These are phyloP conservation scores for Xylota sylvarum DNA, from an alignment of 2,888 invertebrate genomes.

Conservation along the genomic window DNA sequence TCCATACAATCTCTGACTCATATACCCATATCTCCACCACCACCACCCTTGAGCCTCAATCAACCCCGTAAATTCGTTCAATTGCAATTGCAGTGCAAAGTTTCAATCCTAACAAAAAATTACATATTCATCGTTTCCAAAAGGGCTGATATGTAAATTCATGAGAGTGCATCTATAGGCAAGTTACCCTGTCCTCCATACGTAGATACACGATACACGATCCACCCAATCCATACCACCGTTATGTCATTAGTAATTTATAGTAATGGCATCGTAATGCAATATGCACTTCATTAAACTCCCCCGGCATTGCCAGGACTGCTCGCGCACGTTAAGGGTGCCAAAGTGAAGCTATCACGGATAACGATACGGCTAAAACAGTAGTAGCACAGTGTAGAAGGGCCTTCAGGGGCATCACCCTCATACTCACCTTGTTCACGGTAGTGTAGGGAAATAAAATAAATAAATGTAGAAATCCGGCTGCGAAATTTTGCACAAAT, in stretches of 20 bases:
- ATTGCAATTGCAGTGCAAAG: conserved; percentile 6
- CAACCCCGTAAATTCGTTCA: not conserved
- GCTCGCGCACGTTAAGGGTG: conserved; percentile 17
- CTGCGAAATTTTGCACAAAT: conserved; percentile 72
- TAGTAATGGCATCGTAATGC: conserved; percentile 78
- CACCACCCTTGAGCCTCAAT: not conserved
- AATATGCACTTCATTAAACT: conserved; percentile 77
- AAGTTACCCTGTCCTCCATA: not conserved
- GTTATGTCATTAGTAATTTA: conserved; percentile 77
- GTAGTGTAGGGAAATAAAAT: conserved; percentile 58
- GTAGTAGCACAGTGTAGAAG: conserved; percentile 1
- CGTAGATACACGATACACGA: conserved; percentile 43
- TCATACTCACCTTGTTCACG: conserved; percentile 46
- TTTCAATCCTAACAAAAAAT: conserved; percentile 64
- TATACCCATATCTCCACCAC: not conserved
- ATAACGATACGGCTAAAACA: conserved; percentile 45
- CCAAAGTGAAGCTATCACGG: conserved; percentile 68
- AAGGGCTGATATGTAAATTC: conserved; percentile 73
- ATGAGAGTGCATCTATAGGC: conserved; percentile 71
- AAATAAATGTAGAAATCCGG: conserved; percentile 77
- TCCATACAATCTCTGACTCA: conserved; percentile 8
- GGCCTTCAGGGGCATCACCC: conserved; percentile 11
- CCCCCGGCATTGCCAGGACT: conserved; percentile 36
- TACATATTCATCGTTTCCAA: conserved; percentile 73
- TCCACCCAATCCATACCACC: conserved; percentile 54